Evolutionary conservation across 2,113 vertebrate species (phyloP).

Genomic region (Brienomyrus longianalis): DNA sequence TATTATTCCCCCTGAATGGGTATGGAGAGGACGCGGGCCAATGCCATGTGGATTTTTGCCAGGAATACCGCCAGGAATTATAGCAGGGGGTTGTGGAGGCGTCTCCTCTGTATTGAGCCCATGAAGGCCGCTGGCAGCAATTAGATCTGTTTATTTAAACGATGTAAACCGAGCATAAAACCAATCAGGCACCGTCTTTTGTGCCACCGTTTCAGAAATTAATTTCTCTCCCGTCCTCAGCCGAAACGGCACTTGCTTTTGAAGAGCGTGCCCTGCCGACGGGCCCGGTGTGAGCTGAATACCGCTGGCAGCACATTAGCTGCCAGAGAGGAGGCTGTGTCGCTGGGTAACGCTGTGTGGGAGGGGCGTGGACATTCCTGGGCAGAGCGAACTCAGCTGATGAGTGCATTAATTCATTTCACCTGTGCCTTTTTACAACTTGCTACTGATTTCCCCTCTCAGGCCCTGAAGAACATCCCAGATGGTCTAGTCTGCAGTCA

Average conservation of each 20-base stretch:
- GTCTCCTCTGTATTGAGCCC: neutral
- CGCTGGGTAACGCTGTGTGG: neutral
- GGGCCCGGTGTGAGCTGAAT: neutral
- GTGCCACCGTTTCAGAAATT: neutral
- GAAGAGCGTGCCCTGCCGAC: neutral
- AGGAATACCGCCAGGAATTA: neutral
- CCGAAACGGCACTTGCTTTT: neutral
- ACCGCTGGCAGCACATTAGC: neutral
- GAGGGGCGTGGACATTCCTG: neutral
- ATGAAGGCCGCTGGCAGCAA: constrained; percentile 13
- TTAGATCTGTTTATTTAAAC: constrained; percentile 20
- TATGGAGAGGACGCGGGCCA: constrained; percentile 20
- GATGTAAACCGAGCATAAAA: constrained; percentile 13
- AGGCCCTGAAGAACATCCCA: neutral
- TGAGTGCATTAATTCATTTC: neutral
- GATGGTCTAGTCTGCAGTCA: neutral
- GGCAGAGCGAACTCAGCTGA: neutral
- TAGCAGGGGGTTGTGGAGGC: neutral
- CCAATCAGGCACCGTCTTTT: neutral
- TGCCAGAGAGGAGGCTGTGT: neutral
- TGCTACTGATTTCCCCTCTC: neutral
- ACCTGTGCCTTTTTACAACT: neutral
- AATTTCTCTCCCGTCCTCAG: neutral
- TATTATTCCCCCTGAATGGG: constrained; percentile 36
- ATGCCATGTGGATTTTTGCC: neutral